Conservation (phyloP, 2,888 invertebrate genomes). For the Amiota communis region DNA sequence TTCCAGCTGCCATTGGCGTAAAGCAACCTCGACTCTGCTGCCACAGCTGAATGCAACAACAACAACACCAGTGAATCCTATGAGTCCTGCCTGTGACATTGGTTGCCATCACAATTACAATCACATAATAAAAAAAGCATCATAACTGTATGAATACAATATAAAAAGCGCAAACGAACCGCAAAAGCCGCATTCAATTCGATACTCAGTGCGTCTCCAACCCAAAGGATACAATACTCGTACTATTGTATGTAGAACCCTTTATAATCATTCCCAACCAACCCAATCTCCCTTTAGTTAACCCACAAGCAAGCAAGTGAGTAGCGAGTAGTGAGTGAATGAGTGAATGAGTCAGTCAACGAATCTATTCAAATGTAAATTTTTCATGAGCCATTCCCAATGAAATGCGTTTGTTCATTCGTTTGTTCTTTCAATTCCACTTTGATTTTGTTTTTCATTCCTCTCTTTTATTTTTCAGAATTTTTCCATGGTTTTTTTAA, state of each 20-base stretch:
- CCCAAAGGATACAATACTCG: not conserved
- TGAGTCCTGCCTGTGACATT: not conserved
- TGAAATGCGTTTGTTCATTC: slow-evolving; percentile 45
- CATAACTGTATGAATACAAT: not conserved
- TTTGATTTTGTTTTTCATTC: slow-evolving; percentile 39
- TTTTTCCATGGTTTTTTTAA: not conserved
- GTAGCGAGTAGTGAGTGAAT: slow-evolving; percentile 4
- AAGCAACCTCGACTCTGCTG: not conserved
- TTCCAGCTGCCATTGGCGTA: slow-evolving; percentile 48
- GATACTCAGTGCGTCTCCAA: not conserved
- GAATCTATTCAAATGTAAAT: slow-evolving; percentile 65
- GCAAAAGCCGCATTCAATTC: slow-evolving; percentile 8
- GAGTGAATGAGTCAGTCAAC: slow-evolving; percentile 22
- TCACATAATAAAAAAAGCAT: not conserved
- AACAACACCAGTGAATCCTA: not conserved
- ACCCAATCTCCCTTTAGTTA: not conserved
- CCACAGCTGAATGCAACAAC: not conserved
- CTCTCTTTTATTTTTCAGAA: no score
- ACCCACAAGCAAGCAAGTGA: no score
- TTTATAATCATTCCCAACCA: not conserved
- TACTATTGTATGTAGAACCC: no score
- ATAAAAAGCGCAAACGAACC: not conserved
- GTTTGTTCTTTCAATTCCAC: slow-evolving; percentile 37
- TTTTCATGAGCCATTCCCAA: slow-evolving; percentile 53
- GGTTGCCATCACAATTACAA: not conserved